A percentile compares a stretch with the other conserved stretches of the same genome.
phyloP scores from a whole-genome alignment of 2,797 vertebrate species.

The Eospalax fontanierii region DNA sequence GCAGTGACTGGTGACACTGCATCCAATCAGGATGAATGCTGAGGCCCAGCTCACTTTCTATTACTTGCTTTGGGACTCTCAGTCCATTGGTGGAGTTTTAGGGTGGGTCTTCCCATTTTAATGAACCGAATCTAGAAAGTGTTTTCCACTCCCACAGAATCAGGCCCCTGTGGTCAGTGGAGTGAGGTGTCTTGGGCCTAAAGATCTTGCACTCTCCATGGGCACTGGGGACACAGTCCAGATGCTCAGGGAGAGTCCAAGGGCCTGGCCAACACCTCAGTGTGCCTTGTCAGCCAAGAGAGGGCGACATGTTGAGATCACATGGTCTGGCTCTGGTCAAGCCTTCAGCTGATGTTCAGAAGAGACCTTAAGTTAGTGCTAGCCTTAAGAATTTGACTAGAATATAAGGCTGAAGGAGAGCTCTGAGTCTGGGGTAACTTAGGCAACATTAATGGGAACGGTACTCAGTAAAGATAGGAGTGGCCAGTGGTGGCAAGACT shows the following conservation, averaged over 20 bases:
- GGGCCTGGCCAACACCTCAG: too few relatives aligned
- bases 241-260: rapidly evolving
- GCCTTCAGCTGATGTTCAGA: background rate
- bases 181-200: background rate
- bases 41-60: background rate
- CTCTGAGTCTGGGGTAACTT: background rate
- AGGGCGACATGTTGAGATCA: too few relatives aligned
- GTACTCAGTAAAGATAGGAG: background rate
- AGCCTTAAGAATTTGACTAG: background rate
- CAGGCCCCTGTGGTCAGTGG: background rate
- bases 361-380: background rate
- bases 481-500: background rate
- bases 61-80: background rate
- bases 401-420: too few relatives aligned
- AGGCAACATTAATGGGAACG: background rate
- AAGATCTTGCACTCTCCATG: background rate
- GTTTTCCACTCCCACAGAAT: background rate
- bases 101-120: too few relatives aligned
- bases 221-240: background rate
- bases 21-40: too few relatives aligned
- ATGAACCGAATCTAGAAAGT: background rate
- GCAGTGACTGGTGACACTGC: background rate
- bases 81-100: background rate
- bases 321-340: background rate
- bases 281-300: background rate